phyloP scores from a whole-genome alignment of 2,888 invertebrate genomes.

The Acholoe squamosa region DNA sequence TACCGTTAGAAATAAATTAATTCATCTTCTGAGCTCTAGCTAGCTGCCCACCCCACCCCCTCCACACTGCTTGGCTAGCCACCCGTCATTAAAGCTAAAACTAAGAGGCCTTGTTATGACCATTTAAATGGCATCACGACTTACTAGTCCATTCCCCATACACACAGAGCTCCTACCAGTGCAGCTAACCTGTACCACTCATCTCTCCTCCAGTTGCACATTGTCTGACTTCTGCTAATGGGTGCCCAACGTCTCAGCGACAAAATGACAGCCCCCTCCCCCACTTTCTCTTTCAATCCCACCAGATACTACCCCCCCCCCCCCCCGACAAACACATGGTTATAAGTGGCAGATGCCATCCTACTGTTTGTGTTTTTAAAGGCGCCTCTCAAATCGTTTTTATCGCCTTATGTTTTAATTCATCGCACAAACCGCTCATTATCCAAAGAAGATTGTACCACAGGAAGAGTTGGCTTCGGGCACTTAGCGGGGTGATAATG shows the following conservation, averaged over 20 bases:
- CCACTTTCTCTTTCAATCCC: not conserved
- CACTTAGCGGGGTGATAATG: not conserved
- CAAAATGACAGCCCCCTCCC: not conserved
- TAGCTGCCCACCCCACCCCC: too few relatives aligned
- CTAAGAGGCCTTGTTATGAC: too few relatives aligned
- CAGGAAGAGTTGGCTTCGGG: not conserved
- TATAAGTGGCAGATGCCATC: constrained; percentile 34
- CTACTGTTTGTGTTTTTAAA: not conserved
- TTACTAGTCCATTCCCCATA: too few relatives aligned
- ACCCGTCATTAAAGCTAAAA: too few relatives aligned
- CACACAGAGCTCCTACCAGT: not conserved
- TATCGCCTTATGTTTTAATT: not conserved
- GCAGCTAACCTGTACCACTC: too few relatives aligned
- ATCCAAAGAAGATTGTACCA: too few relatives aligned
- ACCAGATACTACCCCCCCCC: too few relatives aligned
- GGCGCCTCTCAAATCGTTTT: constrained; percentile 8
- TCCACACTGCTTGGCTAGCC: not conserved
- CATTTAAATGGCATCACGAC: too few relatives aligned
- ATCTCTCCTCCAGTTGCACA: too few relatives aligned
- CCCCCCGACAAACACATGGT: too few relatives aligned
- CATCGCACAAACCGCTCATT: not conserved
- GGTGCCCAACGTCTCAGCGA: not conserved
- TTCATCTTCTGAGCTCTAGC: too few relatives aligned
- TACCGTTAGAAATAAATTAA: too few relatives aligned
- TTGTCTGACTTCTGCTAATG: constrained; percentile 31